Conservation (phyloP, 2,113 vertebrate species). For the mouse (Mus musculus) region GRCm39 chr12:34937501-34938000, state of each 20-base stretch:
- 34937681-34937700: slow-evolving; percentile 59
- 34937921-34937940: slow-evolving; percentile 36
- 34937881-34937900: slow-evolving; percentile 12
- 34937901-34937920: neutral
- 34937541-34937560: slow-evolving; percentile 79
- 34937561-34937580: slow-evolving; percentile 80
- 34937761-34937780: neutral
- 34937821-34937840: slow-evolving; percentile 17
- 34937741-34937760: slow-evolving; percentile 44
- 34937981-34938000: neutral
- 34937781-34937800: slow-evolving; percentile 1
- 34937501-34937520: slow-evolving; percentile 82
- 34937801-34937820: slow-evolving; percentile 64
- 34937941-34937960: neutral
- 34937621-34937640: slow-evolving; percentile 71
- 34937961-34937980: neutral
- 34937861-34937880: slow-evolving; percentile 54
- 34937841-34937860: slow-evolving; percentile 53
- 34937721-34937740: slow-evolving; percentile 58
- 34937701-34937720: slow-evolving; percentile 57
- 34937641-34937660: slow-evolving; percentile 68
- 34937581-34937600: slow-evolving; percentile 74
- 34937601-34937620: slow-evolving; percentile 66
- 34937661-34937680: slow-evolving; percentile 68
- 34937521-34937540: slow-evolving; percentile 79